Evolutionary conservation across 2,797 vertebrate genomes (phyloP), one percentile per base, ranked within the genome.

Genomic region (Cephalopachus bancanus): DNA sequence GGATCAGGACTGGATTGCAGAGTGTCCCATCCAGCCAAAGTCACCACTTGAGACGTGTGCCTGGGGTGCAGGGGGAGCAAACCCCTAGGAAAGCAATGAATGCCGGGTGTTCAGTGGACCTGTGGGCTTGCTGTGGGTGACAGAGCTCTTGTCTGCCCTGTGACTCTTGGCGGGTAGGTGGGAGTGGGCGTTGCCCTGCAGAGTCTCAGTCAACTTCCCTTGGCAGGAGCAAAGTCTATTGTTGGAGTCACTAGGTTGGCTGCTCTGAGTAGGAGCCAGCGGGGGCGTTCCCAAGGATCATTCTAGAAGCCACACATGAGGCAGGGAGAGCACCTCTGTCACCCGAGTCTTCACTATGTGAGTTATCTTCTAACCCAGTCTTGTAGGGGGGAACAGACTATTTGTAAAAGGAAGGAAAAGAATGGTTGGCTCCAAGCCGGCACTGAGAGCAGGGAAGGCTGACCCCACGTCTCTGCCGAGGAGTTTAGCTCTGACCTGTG

Each of bases 141-240:
- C 64, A 89, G 85, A 89, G 59, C 78, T 74, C 60, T 90, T 33
- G 37, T 37, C 83, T 75, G 26, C 19, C 19, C 22, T 4, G 10
- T 67, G 55, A n/a, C 67, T 94, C 60, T 88, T 79, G 53, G 72
- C 9, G 0, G 14, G 8, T 72, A 72, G 64, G 89, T 88, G 80
- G 89, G 37, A 64, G 71, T 11, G n/a, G 91, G 86, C 55, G 89
- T 80, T 91, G 62, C 60, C 71, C 55, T 84, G 33, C 37, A 69
- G 83, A 53, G 89, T 78, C 65, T 90, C 86, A 37, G 95, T 97
- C 94, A 96, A 37, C 76, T 97, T 95, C 89, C 53, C 44, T 96
- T 96, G 92, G 97, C 95, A 92, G 26, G 33, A 91, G 74, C 0
- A 0, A 51, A 75, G 75, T 62, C 83, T 95, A 57, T 92, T 96